phyloP scores from a whole-genome alignment of 1,140 invertebrate species.

The Drosophila watanabei region DNA sequence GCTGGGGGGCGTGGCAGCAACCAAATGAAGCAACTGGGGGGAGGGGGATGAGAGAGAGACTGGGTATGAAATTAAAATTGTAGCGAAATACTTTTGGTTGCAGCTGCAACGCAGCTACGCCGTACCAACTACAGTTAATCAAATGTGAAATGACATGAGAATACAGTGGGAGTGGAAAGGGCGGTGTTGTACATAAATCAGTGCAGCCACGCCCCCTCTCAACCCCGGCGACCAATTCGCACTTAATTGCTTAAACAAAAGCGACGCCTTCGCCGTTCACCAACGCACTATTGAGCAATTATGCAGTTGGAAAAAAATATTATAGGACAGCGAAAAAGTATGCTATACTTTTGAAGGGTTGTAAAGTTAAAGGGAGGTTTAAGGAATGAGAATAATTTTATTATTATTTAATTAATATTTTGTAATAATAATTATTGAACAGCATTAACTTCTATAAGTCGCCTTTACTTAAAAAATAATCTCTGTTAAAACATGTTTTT shows the following conservation, averaged over 20 bases:
- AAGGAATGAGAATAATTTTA: too few species aligned
- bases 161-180: constrained; percentile 9
- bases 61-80: constrained; percentile 70
- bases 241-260: constrained; percentile 81
- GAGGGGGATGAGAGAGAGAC: too few species aligned
- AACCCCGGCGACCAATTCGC: constrained; percentile 13
- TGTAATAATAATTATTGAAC: neutral
- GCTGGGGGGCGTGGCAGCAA: constrained; percentile 9
- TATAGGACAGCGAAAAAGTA: constrained; percentile 14
- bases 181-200: constrained; percentile 63
- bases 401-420: neutral
- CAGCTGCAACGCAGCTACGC: constrained; percentile 37
- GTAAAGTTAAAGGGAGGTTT: rapidly evolving
- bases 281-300: constrained; percentile 75
- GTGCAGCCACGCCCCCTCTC: constrained; percentile 12
- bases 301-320: constrained; percentile 36
- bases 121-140: constrained; percentile 71
- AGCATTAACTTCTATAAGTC: neutral
- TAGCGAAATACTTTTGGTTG: constrained; percentile 64
- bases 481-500: too few species aligned
- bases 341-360: neutral
- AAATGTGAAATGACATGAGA: constrained; percentile 67
- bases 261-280: constrained; percentile 12
- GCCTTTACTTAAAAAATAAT: neutral
- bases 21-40: constrained; percentile 34